A percentile compares a stretch with the other conserved stretches of the same genome.
Conservation (phyloP, 2,888 invertebrate species). For the Acrobasis suavella region DNA sequence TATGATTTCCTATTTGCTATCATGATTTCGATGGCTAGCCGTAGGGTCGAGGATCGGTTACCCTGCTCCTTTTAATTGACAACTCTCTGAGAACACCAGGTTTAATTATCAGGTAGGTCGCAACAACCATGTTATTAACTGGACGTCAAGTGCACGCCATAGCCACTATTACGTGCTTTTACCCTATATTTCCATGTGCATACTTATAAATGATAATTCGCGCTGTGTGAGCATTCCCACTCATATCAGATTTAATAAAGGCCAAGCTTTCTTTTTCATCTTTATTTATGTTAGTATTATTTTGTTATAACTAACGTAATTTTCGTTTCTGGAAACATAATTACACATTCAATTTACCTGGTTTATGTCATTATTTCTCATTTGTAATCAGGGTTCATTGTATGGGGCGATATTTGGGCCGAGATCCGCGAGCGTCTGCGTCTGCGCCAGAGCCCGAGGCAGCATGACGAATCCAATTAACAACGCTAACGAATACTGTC, state of each 20-base stretch:
- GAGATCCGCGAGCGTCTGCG: conserved; percentile 36
- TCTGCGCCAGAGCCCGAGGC: conserved; percentile 45
- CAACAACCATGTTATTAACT: conserved; percentile 58
- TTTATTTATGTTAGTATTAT: conserved; percentile 1
- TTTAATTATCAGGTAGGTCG: conserved; percentile 55
- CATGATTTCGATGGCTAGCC: conserved; percentile 36
- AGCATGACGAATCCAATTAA: conserved; percentile 75
- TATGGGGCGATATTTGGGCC: conserved; percentile 35
- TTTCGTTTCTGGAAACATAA: conserved; percentile 14
- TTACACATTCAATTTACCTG: conserved; percentile 24
- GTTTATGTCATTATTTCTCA: conserved; percentile 24
- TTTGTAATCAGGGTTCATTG: conserved; percentile 35
- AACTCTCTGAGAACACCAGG: conserved; percentile 55
- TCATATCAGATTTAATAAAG: conserved; percentile 38
- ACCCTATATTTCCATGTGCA: conserved; percentile 56
- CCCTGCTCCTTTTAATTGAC: conserved; percentile 62
- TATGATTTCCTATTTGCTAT: conserved; percentile 43
- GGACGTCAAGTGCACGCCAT: conserved; percentile 55
- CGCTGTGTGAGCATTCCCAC: conserved; percentile 47
- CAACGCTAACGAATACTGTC: conserved; percentile 72
- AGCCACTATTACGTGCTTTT: conserved; percentile 56
- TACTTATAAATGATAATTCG: conserved; percentile 55
- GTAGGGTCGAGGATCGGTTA: conserved; percentile 46
- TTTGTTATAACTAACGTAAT: conserved; percentile 10
- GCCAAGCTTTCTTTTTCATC: conserved; percentile 31